phyloP scores from a whole-genome alignment of 2,888 invertebrate genomes.

The Agrochola lychnidis region DNA sequence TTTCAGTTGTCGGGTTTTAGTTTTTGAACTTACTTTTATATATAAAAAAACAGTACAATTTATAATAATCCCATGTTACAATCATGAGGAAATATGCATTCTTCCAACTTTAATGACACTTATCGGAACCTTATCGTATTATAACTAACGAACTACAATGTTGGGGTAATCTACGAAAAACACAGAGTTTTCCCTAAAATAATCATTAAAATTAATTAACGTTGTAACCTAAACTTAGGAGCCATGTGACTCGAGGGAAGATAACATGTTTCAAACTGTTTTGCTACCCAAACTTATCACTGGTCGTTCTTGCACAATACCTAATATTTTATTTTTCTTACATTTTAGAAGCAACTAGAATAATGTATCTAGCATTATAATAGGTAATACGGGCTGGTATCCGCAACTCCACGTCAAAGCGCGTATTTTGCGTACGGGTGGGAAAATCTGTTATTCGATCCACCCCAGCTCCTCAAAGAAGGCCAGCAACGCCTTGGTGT shows the following conservation, averaged over 20 bases:
- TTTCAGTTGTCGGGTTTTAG: too few species aligned
- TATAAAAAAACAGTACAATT: not conserved
- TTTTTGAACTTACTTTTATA: too few species aligned
- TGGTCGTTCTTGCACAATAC: not conserved
- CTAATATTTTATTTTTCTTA: too few species aligned
- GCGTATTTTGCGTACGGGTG: too few species aligned
- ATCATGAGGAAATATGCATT: slow-evolving; percentile 17
- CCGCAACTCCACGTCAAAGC: too few species aligned
- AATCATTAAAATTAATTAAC: not conserved
- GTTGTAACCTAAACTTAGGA: too few species aligned
- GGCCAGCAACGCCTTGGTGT: too few species aligned
- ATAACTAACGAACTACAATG: not conserved
- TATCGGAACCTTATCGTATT: not conserved
- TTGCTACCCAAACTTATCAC: not conserved
- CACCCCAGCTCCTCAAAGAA: too few species aligned
- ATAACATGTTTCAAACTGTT: not conserved
- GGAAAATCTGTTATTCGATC: too few species aligned
- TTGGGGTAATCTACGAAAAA: not conserved
- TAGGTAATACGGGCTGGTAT: too few species aligned
- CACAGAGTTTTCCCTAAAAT: slow-evolving; percentile 4
- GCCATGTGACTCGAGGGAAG: not conserved
- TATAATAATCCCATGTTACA: not conserved
- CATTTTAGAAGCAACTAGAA: too few species aligned
- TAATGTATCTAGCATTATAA: too few species aligned
- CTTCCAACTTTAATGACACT: not conserved